Conservation (phyloP, 1,140 invertebrate species). For the Heliconius melpomene region DNA sequence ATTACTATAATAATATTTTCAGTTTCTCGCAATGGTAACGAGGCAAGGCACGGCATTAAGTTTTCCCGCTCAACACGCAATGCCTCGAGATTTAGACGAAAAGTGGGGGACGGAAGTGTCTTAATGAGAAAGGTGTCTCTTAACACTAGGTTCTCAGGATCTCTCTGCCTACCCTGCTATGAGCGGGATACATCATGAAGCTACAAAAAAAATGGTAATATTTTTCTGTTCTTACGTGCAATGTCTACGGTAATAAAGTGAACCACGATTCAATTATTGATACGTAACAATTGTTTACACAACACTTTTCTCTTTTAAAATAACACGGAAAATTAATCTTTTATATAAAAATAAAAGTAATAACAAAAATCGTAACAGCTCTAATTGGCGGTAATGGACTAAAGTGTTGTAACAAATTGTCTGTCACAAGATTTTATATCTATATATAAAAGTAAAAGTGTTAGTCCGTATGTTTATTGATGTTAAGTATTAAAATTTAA, state of each 20-base stretch:
- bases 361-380: neutral
- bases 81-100: neutral
- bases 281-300: neutral
- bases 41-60: neutral
- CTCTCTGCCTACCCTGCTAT: neutral
- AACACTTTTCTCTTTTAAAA: slow-evolving; percentile 3
- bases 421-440: neutral
- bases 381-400: slow-evolving; percentile 7
- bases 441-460: neutral
- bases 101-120: neutral
- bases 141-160: neutral
- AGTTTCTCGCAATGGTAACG: neutral
- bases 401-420: slow-evolving; percentile 9
- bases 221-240: no score
- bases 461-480: neutral
- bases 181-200: no score
- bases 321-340: neutral
- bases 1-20: neutral
- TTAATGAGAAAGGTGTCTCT: neutral
- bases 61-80: neutral
- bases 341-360: slow-evolving; percentile 8
- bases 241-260: neutral
- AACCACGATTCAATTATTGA: neutral
- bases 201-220: no score
- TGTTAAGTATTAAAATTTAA: neutral